A percentile compares a stretch with the other conserved stretches of the same genome.
Evolutionary conservation across 2,113 vertebrate genomes (phyloP).

Genomic region (Sebastes schlegelii): DNA sequence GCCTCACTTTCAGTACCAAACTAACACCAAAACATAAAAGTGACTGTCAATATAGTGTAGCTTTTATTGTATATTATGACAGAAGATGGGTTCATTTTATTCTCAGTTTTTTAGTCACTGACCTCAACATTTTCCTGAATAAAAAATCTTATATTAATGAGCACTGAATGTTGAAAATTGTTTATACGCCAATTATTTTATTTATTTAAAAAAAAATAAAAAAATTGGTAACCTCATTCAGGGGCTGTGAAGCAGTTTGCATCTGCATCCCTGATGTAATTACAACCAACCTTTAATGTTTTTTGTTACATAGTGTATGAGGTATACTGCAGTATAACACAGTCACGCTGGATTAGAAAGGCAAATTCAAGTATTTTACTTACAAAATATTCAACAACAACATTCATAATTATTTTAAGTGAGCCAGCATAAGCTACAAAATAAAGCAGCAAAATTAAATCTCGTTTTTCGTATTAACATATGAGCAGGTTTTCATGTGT

Average conservation of each 20-base stretch:
- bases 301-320: neutral
- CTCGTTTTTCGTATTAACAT: neutral
- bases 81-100: neutral
- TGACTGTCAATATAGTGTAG: neutral
- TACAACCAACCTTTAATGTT: neutral
- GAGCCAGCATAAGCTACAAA: neutral
- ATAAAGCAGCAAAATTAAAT: neutral
- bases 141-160: neutral
- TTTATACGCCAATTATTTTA: neutral
- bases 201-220: neutral
- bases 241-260: neutral
- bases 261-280: neutral
- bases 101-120: neutral
- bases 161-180: neutral
- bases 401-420: neutral
- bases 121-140: neutral
- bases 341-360: neutral
- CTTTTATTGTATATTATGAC: neutral
- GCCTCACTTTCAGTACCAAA: neutral
- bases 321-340: constrained; percentile 8
- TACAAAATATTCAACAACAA: neutral
- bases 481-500: neutral
- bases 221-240: neutral
- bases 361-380: neutral
- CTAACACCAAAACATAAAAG: neutral